phyloP scores from a whole-genome alignment of 2,113 vertebrate genomes.

The Leucosticte australis region DNA sequence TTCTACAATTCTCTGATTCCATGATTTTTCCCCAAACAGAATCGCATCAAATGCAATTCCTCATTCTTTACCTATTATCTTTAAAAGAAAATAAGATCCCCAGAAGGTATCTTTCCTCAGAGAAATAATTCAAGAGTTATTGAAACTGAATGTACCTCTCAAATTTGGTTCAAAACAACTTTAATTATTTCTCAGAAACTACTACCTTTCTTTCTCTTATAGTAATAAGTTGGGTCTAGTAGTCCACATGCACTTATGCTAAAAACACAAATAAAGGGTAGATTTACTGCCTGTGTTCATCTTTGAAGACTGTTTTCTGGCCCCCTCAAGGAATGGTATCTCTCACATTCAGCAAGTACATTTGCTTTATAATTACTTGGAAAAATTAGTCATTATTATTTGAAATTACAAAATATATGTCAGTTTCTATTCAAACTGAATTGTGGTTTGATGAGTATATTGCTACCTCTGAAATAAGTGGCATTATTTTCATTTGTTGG shows the following conservation, averaged over 20 bases:
- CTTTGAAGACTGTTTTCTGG: background rate
- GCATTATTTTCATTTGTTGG: background rate
- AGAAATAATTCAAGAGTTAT: background rate
- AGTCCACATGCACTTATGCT: background rate
- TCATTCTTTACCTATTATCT: background rate
- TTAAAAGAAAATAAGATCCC: background rate
- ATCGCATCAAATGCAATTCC: background rate
- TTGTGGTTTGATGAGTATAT: background rate
- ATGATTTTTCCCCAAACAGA: background rate
- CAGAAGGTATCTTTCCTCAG: background rate
- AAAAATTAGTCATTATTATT: background rate
- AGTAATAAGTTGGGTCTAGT: background rate
- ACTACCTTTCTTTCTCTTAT: background rate
- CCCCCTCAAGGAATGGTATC: background rate
- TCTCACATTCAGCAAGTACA: background rate
- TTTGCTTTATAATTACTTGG: background rate
- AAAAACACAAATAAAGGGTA: background rate
- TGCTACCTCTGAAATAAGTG: background rate
- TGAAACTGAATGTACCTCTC: background rate
- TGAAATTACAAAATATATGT: background rate
- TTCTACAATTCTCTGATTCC: fast-evolving
- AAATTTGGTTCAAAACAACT: background rate
- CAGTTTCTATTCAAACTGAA: background rate
- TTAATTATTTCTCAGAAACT: background rate
- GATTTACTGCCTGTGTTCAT: background rate